A percentile compares a stretch with the other conserved stretches of the same genome.
phyloP scores from a whole-genome alignment of 1,140 invertebrate genomes.

The Metopolophium dirhodum region DNA sequence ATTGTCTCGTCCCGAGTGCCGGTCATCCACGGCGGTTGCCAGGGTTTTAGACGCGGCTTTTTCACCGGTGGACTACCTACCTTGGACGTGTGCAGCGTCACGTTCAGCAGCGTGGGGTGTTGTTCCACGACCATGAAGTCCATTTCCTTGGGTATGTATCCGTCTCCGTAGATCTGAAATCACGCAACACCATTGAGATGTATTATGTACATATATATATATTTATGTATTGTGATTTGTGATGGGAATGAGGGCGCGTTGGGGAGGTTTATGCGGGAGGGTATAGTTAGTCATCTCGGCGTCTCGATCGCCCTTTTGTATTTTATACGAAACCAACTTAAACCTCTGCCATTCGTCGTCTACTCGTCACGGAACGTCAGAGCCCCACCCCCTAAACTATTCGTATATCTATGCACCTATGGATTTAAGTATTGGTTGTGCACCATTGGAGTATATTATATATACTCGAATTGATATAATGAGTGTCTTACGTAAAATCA shows the following conservation, averaged over 20 bases:
- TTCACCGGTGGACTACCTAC: constrained; percentile 65
- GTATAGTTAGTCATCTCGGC: no score
- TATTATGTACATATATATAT: no score
- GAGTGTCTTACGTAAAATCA: no score
- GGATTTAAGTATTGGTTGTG: no score
- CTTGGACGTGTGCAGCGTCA: constrained; percentile 81
- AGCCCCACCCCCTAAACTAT: no score
- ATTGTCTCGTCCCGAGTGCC: neutral
- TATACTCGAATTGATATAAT: no score
- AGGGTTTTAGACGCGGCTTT: constrained; percentile 55
- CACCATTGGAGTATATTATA: no score
- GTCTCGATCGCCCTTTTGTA: no score
- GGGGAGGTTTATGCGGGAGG: neutral
- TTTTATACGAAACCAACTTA: neutral
- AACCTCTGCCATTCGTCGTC: neutral
- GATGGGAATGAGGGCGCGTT: neutral
- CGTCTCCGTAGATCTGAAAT: constrained; percentile 81
- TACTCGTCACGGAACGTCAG: no score
- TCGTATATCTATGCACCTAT: no score
- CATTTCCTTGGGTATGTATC: constrained; percentile 79
- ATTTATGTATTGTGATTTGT: neutral
- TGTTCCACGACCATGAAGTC: constrained; percentile 86
- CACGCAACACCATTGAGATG: neutral
- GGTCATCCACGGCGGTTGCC: constrained; percentile 60
- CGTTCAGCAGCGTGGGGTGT: constrained; percentile 83